A percentile compares a stretch with the other conserved stretches of the same genome.
phyloP scores from a whole-genome alignment of 2,113 vertebrate species.

The Trichomycterus rosablanca region DNA sequence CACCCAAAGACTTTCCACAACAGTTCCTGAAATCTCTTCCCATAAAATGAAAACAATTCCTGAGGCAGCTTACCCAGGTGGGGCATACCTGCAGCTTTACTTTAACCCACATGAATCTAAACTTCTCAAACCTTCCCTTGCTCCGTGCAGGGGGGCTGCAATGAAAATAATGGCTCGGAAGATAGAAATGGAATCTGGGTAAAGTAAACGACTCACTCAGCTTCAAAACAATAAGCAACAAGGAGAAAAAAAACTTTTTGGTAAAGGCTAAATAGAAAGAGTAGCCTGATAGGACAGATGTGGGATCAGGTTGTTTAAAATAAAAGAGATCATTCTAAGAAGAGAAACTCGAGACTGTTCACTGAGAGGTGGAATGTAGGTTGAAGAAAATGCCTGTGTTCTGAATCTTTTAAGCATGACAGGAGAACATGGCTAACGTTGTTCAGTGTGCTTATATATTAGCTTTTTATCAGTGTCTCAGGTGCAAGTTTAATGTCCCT shows the following conservation, averaged over 20 bases:
- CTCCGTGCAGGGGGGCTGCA: too few relatives aligned
- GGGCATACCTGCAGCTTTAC: slow-evolving; percentile 35
- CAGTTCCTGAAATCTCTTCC: not conserved
- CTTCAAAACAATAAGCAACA: not conserved
- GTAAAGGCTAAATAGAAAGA: not conserved
- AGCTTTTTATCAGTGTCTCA: too few relatives aligned
- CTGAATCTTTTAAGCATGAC: not conserved
- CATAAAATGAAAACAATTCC: slow-evolving; percentile 30
- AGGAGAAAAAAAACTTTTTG: not conserved
- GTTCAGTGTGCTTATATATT: not conserved
- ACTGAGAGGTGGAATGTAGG: not conserved
- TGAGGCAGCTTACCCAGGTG: slow-evolving; percentile 46
- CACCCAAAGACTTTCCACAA: not conserved
- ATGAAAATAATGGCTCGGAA: not conserved
- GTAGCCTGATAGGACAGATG: not conserved
- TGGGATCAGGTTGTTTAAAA: slow-evolving; percentile 1
- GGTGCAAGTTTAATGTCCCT: too few relatives aligned
- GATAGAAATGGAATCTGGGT: too few relatives aligned
- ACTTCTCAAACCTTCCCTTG: slow-evolving; percentile 8
- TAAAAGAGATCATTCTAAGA: too few relatives aligned
- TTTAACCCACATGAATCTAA: slow-evolving; percentile 51
- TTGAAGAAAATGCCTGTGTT: slow-evolving; percentile 4
- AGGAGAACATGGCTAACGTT: not conserved
- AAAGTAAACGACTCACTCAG: not conserved
- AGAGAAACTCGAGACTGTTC: not conserved